Conservation (phyloP, 2,888 invertebrate genomes). For the Strigamia transsilvanica region DNA sequence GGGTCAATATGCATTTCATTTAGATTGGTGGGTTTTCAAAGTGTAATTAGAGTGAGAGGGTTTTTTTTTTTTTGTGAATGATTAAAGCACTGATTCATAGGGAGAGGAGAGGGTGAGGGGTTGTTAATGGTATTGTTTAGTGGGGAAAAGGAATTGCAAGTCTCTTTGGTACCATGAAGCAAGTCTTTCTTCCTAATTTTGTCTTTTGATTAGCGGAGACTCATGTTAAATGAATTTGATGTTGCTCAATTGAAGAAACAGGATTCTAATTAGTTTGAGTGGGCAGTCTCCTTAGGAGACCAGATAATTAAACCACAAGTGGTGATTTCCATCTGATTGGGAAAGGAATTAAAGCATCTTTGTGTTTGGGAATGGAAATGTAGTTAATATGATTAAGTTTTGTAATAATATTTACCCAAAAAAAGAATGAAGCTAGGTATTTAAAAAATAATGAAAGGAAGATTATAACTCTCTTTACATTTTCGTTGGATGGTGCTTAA, state of each 20-base stretch:
- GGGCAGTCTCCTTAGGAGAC: conserved; percentile 21
- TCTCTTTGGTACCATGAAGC: conserved; percentile 1
- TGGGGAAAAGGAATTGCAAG: not conserved
- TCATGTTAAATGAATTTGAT: conserved; percentile 31
- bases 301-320: conserved; percentile 32
- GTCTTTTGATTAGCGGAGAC: conserved; percentile 34
- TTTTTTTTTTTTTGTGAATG: not conserved
- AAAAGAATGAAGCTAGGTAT: not conserved
- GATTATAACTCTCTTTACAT: no score
- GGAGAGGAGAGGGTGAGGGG: not conserved
- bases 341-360: not conserved
- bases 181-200: not conserved
- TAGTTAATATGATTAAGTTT: not conserved
- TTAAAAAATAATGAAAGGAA: not conserved
- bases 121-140: not conserved
- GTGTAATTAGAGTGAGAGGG: not conserved
- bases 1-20: not conserved
- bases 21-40: not conserved
- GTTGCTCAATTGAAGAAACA: conserved; percentile 39
- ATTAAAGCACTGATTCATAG: no score
- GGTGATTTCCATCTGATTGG: conserved; percentile 3
- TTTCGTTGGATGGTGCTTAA: no score
- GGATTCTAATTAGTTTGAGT: conserved; percentile 41
- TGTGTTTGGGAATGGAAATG: conserved; percentile 2
- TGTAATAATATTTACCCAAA: not conserved